Evolutionary conservation across 2,113 vertebrate species (phyloP), one percentile per base, ranked within the genome.

Genomic region (Melierax canorus): DNA sequence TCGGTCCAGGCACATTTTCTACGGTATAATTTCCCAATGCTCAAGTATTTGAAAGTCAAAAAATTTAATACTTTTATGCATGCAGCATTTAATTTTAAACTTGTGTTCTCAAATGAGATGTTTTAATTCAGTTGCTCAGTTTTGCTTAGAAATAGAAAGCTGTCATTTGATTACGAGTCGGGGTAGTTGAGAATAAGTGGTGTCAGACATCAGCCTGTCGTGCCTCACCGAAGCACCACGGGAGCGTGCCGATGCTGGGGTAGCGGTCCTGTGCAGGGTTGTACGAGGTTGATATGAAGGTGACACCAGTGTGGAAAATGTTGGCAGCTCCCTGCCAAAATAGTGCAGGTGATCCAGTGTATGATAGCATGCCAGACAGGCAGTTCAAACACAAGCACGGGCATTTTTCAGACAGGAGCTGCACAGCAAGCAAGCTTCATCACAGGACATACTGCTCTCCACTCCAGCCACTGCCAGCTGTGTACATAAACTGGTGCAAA

Each of bases 41-140:
- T 81, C 60, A 90, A 50, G 59, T 95, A 94, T 94, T 94, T 92
- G 89, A 83, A 95, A 96, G 75, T 91, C 9, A 92, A 83, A 95
- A 58, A 71, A 95, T 9, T 30, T 51, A 77, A 71, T 59, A 56
- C 73, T 34, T 48, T 7, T 8, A 17, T 75, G 50, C 72, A 36
- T 27, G 10, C 17, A 2, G 69, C 41, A 24, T 26, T 7, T 91
- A 68, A 92, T 88, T 97, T 92, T 89, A 82, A 94, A 90, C 36
- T 90, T 69, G 7, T 6, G 43, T 62, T 92, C 83, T 94, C 83
- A 84, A 75, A 92, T 92, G 75, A 96, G 66, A 63, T n/a, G 80
- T 90, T 97, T 86, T 74, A 59, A 43, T 94, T 87, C 67, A 22
- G 36, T 86, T 76, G 62, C 62, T 96, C 36, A 3, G 27, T 59